phyloP scores from a whole-genome alignment of 2,113 vertebrate species.

The Taurulus bubalis region DNA sequence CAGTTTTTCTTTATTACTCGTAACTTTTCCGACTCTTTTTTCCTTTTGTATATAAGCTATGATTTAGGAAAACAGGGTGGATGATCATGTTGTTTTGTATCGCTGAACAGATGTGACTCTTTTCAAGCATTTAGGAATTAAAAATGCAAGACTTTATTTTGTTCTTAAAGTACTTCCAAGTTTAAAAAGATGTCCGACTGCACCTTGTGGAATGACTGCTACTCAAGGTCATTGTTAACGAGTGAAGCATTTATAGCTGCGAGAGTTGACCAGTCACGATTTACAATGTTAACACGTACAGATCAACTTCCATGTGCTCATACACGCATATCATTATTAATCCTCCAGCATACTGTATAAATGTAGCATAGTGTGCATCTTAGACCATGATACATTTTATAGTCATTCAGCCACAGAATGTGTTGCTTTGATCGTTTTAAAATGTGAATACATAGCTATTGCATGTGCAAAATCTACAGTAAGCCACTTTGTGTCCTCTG shows the following conservation, averaged over 20 bases:
- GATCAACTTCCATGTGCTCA: conserved; percentile 15
- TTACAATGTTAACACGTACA: conserved; percentile 24
- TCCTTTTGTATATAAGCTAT: conserved; percentile 78
- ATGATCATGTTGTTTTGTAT: conserved; percentile 66
- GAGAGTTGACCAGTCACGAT: conserved; percentile 16
- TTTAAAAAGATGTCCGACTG: conserved; percentile 49
- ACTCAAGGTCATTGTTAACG: conserved; percentile 24
- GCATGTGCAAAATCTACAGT: conserved; percentile 61
- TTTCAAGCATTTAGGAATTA: conserved; percentile 53
- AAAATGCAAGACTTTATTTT: conserved; percentile 44
- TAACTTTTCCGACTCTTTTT: conserved; percentile 49
- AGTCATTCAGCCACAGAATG: conserved; percentile 43
- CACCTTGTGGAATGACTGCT: conserved; percentile 52
- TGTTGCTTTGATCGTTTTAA: conserved; percentile 53
- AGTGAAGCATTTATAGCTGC: conserved; percentile 43
- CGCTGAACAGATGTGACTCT: conserved; percentile 55
- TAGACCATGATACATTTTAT: conserved; percentile 38
- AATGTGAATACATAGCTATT: conserved; percentile 57
- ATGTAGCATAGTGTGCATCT: conserved; percentile 51
- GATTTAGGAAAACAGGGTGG: conserved; percentile 81
- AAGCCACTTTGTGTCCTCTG: conserved; percentile 33
- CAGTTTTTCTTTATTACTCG: conserved; percentile 37
- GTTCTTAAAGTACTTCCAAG: conserved; percentile 13
- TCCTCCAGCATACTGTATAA: conserved; percentile 34
- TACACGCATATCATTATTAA: conserved; percentile 40